Conservation (phyloP, 2,888 invertebrate species). For the Unio pictorum region DNA sequence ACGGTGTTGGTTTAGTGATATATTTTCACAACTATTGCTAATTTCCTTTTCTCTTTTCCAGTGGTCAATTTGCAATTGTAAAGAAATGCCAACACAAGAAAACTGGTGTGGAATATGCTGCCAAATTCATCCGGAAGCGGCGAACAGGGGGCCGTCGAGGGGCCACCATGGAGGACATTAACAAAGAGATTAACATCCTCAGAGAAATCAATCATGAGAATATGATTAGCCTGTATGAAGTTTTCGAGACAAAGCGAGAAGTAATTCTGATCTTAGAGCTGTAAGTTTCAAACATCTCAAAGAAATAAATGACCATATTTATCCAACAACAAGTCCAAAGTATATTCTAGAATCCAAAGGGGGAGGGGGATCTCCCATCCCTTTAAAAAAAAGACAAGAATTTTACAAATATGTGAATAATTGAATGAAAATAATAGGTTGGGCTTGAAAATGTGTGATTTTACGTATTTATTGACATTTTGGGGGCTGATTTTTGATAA, state of each 20-base stretch:
- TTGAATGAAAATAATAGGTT: no score
- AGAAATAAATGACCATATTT: background rate
- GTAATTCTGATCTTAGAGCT: constrained; percentile 78
- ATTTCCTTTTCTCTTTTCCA: constrained; percentile 50
- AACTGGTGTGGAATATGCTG: constrained; percentile 76
- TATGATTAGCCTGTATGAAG: constrained; percentile 78
- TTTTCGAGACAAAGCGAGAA: constrained; percentile 77
- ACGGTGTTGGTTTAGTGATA: no score
- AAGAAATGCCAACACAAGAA: constrained; percentile 75
- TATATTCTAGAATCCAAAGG: no score
- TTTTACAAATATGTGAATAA: no score
- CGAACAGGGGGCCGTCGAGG: constrained; percentile 74
- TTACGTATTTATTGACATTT: no score
- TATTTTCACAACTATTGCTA: no score
- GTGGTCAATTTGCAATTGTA: constrained; percentile 80
- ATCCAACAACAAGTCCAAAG: background rate
- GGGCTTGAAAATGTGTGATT: no score
- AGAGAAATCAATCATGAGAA: constrained; percentile 77
- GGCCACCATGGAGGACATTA: constrained; percentile 77
- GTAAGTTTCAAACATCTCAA: constrained; percentile 64
- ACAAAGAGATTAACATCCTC: constrained; percentile 76
- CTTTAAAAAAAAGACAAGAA: no score
- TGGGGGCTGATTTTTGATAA: no score
- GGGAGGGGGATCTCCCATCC: no score
- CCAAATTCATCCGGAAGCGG: constrained; percentile 78